A percentile compares a stretch with the other conserved stretches of the same genome.
Evolutionary conservation across 2,797 vertebrate genomes (phyloP).

Genomic region (Phaenicophaeus curvirostris): DNA sequence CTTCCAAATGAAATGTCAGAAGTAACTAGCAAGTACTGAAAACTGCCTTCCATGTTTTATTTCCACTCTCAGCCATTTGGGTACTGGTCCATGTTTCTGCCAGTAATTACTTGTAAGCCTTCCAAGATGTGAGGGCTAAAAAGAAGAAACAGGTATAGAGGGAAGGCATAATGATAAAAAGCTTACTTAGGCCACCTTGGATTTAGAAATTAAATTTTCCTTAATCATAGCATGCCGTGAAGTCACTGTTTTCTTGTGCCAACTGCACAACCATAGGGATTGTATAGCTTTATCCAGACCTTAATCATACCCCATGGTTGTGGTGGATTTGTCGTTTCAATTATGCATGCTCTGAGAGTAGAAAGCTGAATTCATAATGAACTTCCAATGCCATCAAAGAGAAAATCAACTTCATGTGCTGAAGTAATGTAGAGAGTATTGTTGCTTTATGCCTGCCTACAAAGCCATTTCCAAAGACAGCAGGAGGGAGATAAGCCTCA

Average conservation of each 20-base stretch:
- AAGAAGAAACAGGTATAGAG: not conserved
- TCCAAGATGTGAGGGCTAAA: not conserved
- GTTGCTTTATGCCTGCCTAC: not conserved
- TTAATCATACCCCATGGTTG: not conserved
- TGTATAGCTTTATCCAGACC: not conserved
- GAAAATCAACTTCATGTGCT: slow-evolving; percentile 21
- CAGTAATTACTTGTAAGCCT: not conserved
- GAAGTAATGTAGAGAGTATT: not conserved
- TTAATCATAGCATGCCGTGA: not conserved
- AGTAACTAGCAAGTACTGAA: not conserved
- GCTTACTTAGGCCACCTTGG: not conserved
- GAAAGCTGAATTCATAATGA: slow-evolving; percentile 44
- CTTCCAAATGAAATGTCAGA: not conserved
- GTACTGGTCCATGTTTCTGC: not conserved
- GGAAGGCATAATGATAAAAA: not conserved
- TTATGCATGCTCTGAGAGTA: slow-evolving; percentile 40
- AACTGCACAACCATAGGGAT: not conserved
- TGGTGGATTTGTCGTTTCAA: slow-evolving; percentile 8
- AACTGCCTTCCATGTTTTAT: not conserved
- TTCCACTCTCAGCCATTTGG: not conserved
- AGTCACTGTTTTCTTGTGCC: not conserved
- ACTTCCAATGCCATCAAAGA: slow-evolving; percentile 23
- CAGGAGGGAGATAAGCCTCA: not conserved
- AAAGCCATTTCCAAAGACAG: slow-evolving; percentile 1
- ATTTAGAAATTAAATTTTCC: slow-evolving; percentile 14